Conservation (phyloP, 2,888 invertebrate species). For the Coelopa pilipes region DNA sequence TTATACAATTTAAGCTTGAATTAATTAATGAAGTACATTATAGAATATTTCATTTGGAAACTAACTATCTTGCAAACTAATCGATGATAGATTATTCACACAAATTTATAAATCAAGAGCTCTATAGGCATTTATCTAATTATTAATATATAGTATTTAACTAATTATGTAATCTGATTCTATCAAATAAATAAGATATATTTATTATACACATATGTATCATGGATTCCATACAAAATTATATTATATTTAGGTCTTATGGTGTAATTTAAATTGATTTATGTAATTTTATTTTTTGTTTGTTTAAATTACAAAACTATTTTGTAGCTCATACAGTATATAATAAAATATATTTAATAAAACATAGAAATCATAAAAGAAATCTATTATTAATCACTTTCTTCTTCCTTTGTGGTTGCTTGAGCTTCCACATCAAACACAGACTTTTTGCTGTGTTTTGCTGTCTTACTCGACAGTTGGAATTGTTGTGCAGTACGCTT, state of each 20-base stretch:
- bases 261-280: constrained; percentile 36
- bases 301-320: constrained; percentile 37
- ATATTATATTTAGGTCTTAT: constrained; percentile 30
- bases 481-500: constrained; percentile 85
- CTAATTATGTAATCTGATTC: constrained; percentile 4
- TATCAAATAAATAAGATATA: neutral
- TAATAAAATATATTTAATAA: constrained; percentile 36
- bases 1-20: neutral
- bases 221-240: constrained; percentile 9
- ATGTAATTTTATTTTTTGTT: constrained; percentile 24
- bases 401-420: constrained; percentile 40
- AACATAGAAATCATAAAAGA: constrained; percentile 32
- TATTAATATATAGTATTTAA: neutral
- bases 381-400: constrained; percentile 18
- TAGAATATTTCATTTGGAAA: neutral
- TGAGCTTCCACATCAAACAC: constrained; percentile 63
- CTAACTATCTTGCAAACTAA: constrained; percentile 10
- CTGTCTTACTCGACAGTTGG: constrained; percentile 58
- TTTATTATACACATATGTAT: constrained; percentile 13
- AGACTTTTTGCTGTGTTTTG: constrained; percentile 67
- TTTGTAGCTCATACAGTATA: constrained; percentile 36
- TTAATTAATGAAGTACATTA: too few species aligned
- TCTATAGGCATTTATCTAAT: constrained; percentile 1
- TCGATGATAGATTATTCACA: constrained; percentile 16
- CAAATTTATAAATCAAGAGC: constrained; percentile 17